Conservation (phyloP, 2,113 vertebrate genomes). For the Theropithecus gelada region DNA sequence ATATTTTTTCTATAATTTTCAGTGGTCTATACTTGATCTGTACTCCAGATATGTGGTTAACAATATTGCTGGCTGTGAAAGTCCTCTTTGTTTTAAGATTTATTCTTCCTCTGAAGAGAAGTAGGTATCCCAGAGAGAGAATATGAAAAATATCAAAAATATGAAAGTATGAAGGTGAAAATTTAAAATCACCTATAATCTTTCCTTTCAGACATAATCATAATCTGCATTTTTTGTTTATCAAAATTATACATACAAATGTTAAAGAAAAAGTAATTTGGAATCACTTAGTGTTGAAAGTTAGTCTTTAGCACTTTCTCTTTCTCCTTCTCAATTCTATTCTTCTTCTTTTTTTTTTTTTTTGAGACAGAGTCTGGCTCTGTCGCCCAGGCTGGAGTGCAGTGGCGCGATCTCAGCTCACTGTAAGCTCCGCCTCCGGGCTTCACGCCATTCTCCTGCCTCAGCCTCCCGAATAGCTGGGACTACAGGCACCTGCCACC, state of each 20-base stretch:
- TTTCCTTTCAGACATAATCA: not conserved
- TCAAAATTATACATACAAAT: not conserved
- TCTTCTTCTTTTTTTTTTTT: not conserved
- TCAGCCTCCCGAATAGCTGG: too few species aligned
- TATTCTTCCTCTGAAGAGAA: not conserved
- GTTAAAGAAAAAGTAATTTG: conserved; percentile 6
- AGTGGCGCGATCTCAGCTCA: too few species aligned
- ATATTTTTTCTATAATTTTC: not conserved
- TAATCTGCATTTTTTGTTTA: not conserved
- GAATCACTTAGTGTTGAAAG: not conserved
- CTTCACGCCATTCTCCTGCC: too few species aligned
- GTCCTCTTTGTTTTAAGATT: not conserved
- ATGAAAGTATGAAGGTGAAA: not conserved
- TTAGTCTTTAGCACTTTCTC: not conserved
- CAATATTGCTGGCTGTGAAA: not conserved
- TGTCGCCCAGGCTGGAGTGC: too few species aligned
- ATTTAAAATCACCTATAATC: not conserved
- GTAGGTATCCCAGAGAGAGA: not conserved
- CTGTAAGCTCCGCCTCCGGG: too few species aligned
- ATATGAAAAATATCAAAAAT: not conserved
- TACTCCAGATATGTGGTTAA: not conserved
- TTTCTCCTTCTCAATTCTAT: not conserved
- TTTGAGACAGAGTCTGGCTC: too few species aligned
- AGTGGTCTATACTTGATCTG: not conserved
- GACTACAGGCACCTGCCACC: too few species aligned